phyloP scores from a whole-genome alignment of 64 coral and sea anemone genomes.

The Orbicella faveolata region DNA sequence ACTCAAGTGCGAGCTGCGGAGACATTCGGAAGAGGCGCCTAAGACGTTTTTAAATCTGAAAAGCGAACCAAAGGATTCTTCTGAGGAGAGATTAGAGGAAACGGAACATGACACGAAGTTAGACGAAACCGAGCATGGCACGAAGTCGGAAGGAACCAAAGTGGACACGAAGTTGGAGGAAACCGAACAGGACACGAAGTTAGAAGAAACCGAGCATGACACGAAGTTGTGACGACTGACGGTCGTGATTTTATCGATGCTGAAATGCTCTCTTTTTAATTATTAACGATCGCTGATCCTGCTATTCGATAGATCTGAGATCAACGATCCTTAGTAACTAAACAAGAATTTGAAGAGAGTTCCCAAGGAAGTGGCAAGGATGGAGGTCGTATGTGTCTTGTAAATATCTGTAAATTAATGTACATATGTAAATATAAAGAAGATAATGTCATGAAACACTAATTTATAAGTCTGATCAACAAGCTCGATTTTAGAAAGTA shows the following conservation, averaged over 20 bases:
- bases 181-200: too few species aligned
- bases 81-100: not conserved
- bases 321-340: too few species aligned
- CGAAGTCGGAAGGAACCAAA: not conserved
- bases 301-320: not conserved
- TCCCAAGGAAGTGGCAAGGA: too few species aligned
- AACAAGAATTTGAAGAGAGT: not conserved
- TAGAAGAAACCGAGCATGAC: not conserved
- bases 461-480: not conserved
- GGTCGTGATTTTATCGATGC: not conserved
- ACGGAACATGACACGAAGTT: constrained; percentile 7
- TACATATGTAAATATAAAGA: not conserved
- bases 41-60: not conserved
- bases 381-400: not conserved
- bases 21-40: constrained; percentile 5
- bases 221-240: not conserved
- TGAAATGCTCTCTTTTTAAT: not conserved
- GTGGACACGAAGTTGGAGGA: not conserved
- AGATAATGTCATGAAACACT: not conserved
- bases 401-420: constrained; percentile 25
- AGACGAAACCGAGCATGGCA: too few species aligned
- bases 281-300: not conserved
- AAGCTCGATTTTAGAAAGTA: too few species aligned
- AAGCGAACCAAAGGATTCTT: not conserved
- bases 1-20: constrained; percentile 16